These are phyloP conservation scores for Orchestes rusci DNA, from an alignment of 2,888 invertebrate genomes.

Conservation along the genomic window DNA sequence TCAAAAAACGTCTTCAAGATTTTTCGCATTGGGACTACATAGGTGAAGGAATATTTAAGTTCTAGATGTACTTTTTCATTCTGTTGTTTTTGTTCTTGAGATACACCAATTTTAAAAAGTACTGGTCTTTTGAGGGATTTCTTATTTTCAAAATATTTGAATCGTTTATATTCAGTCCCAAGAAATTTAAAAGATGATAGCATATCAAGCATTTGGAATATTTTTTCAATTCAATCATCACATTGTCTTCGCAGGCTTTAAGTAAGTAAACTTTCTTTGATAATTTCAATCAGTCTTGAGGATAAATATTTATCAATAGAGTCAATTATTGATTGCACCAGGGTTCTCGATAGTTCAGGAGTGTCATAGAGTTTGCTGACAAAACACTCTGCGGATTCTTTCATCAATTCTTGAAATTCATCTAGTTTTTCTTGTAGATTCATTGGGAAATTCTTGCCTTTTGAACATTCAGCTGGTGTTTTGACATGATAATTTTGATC, in stretches of 20 bases:
- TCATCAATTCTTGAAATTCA: no score
- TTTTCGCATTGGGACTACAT: background rate
- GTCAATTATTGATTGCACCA: slow-evolving; percentile 2
- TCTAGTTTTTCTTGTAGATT: no score
- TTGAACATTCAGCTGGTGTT: no score
- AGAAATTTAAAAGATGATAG: background rate
- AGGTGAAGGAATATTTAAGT: background rate
- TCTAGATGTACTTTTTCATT: background rate
- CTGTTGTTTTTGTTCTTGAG: background rate
- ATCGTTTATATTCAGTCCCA: slow-evolving; percentile 1
- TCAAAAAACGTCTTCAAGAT: slow-evolving; percentile 1
- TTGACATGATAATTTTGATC: no score
- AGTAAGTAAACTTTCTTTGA: background rate
- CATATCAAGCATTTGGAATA: slow-evolving; percentile 1
- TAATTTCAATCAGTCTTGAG: background rate
- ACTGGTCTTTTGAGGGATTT: background rate
- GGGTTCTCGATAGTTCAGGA: slow-evolving; percentile 1
- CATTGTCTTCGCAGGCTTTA: background rate
- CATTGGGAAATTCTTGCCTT: no score
- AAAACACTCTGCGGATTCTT: background rate
- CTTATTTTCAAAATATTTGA: slow-evolving; percentile 3
- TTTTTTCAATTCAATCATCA: background rate
- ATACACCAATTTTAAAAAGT: background rate
- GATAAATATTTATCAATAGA: background rate
- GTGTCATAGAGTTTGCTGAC: slow-evolving; percentile 2